A percentile compares a stretch with the other conserved stretches of the same genome.
Conservation (phyloP, 2,797 vertebrate species). For the Enteromius argenteus region DNA sequence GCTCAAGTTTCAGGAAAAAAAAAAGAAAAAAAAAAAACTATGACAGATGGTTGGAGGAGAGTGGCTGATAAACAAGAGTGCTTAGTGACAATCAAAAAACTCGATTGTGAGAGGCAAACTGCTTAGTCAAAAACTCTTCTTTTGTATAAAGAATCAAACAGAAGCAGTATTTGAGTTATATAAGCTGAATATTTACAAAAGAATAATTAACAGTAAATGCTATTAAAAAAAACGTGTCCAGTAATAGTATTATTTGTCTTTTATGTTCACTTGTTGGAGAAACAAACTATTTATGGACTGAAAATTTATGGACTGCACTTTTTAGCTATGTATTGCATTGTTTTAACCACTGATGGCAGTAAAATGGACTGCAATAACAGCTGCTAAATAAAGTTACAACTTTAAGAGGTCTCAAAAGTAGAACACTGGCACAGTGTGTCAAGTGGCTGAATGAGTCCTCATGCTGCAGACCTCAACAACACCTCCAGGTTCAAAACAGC, state of each 20-base stretch:
- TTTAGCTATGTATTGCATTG: background rate
- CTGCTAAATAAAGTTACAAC: constrained; percentile 14
- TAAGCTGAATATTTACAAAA: background rate
- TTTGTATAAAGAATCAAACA: background rate
- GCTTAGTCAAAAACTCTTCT: background rate
- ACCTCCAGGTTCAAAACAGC: constrained; percentile 29
- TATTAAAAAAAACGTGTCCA: background rate
- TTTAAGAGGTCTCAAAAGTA: background rate
- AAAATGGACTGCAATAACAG: background rate
- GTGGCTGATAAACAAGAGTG: background rate
- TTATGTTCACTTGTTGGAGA: too few relatives aligned
- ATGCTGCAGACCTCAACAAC: background rate
- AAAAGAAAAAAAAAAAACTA: background rate
- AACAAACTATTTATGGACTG: background rate
- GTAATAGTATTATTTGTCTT: background rate
- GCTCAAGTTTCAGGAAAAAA: background rate
- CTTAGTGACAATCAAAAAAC: background rate
- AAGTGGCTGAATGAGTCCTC: constrained; percentile 13
- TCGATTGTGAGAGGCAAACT: background rate
- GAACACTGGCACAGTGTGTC: background rate
- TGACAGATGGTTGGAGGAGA: background rate
- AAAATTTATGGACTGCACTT: background rate
- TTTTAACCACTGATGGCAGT: background rate
- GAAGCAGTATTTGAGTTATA: background rate
- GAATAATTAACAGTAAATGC: background rate